Conservation (phyloP, 2,797 vertebrate genomes). For the Apodemus agrarius region DNA sequence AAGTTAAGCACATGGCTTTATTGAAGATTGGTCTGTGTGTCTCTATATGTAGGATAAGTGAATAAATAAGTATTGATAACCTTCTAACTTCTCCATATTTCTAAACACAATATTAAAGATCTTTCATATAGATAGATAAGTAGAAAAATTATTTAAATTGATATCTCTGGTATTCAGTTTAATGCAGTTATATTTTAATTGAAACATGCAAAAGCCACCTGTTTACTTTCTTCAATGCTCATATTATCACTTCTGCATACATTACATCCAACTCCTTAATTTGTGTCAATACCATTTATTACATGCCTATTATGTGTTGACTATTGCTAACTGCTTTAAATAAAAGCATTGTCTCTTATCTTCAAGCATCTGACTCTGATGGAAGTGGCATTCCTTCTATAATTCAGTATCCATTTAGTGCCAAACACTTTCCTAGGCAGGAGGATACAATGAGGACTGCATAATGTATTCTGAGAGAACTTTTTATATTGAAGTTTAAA, state of each 20-base stretch:
- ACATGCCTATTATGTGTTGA: background rate
- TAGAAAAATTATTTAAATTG: background rate
- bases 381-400: background rate
- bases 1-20: background rate
- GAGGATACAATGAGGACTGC: background rate
- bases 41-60: background rate
- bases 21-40: background rate
- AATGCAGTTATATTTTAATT: background rate
- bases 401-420: background rate
- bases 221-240: background rate
- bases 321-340: background rate
- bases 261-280: background rate
- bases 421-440: background rate
- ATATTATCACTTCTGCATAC: background rate
- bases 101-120: background rate
- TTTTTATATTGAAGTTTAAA: background rate
- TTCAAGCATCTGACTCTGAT: background rate
- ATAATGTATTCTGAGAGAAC: background rate
- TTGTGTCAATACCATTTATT: background rate
- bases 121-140: too few relatives aligned
- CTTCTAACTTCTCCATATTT: background rate
- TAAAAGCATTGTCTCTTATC: background rate
- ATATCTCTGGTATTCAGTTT: background rate
- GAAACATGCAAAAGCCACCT: background rate
- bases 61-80: background rate